Base-by-base conservation (phyloP, 2,113 vertebrate species). In the Chaenocephalus aceratus region DNA sequence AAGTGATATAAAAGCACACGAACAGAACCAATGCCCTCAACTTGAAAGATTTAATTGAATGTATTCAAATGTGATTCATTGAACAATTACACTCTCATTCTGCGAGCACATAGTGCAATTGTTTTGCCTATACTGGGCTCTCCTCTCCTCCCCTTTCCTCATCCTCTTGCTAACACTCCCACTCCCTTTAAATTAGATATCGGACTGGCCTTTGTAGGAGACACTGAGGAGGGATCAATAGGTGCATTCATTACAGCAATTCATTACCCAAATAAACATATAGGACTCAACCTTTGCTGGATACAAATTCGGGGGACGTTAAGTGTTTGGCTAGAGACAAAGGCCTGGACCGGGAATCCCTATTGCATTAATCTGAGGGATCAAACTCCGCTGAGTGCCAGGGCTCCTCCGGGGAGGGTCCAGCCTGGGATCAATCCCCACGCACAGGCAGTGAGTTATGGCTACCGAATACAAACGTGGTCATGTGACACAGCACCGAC, bases 211-310 rank as follows among this genome's bases (percentile, higher is more conserved):
- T 97, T 96, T 96, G 94, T 94, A 94, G 95, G 89, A 96, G 95
- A 96, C 91, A 95, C 93, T 94, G 94, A 94, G 92, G 94, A 94
- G 92, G 95, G 97, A 99, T 98, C 97, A 96, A 98, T 97, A 94
- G 91, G 87, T 94, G 94, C 96, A 97, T 98, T 98, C 97, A 99
- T 99, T 98, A 98, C 96, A 94, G 95, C 96, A 96, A 96, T 98
- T 98, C 96, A 97, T 98, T 99, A 98, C 94, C 95, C 95, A 97
- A 96, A 97, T 97, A 98, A 97, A 97, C 96, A 96, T 93, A 94
- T 93, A 94, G 95, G 94, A 94, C 94, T 95, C 95, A 95, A 94
- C 94, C 96, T 96, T 96, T 95, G 90, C 90, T 95, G 95, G 96
- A 94, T 96, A 96, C 94, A 96, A 96, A 96, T 97, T 96, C 93